phyloP scores from a whole-genome alignment of 2,797 vertebrate species.

The Lutjanus campechanus region DNA sequence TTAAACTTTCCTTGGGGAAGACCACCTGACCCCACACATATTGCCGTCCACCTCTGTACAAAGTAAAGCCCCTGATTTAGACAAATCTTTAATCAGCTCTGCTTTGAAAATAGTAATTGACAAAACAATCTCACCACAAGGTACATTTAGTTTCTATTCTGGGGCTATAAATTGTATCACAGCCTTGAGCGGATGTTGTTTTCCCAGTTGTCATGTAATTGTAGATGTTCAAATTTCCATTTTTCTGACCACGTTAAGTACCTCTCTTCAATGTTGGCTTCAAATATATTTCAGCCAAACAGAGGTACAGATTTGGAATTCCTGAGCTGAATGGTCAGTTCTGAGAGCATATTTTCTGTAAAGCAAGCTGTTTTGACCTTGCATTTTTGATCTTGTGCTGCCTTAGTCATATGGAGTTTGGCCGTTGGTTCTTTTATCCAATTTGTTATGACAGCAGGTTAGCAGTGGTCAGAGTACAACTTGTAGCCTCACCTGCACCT shows the following conservation, averaged over 20 bases:
- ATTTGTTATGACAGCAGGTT: constrained; percentile 57
- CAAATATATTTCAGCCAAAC: background rate
- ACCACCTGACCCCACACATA: too few relatives aligned
- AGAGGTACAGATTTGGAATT: background rate
- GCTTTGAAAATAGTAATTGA: too few relatives aligned
- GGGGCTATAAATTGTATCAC: background rate
- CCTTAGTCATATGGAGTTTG: constrained; percentile 32
- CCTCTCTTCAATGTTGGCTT: background rate
- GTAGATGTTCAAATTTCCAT: background rate
- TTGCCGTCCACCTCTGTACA: too few relatives aligned
- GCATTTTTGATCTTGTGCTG: constrained; percentile 30
- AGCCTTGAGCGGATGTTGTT: too few relatives aligned
- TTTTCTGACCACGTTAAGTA: background rate
- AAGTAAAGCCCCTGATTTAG: too few relatives aligned
- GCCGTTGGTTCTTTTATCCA: constrained; percentile 41
- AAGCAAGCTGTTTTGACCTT: constrained; percentile 18
- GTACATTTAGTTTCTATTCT: background rate
- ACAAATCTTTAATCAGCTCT: too few relatives aligned
- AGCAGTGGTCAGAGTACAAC: constrained; percentile 26
- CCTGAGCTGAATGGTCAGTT: background rate
- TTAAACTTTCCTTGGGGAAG: too few relatives aligned
- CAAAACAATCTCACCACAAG: background rate
- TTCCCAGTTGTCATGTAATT: too few relatives aligned
- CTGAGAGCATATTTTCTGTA: constrained; percentile 20
- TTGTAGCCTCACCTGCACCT: background rate